These are phyloP conservation scores for Latrodectus geometricus DNA, from an alignment of 1,140 invertebrate species.

Conservation along the genomic window DNA sequence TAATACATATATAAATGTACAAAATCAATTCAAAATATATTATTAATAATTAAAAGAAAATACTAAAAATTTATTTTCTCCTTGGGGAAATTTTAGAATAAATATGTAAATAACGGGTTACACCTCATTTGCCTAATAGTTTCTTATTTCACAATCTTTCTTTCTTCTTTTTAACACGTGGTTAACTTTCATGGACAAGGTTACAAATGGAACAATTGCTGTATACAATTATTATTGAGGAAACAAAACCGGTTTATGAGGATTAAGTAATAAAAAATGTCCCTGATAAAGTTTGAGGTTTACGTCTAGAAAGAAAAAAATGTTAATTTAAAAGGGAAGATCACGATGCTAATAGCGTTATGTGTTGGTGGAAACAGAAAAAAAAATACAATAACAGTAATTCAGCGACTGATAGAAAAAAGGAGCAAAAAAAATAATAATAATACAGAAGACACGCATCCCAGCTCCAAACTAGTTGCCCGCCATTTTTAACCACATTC, in stretches of 20 bases:
- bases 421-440: background rate
- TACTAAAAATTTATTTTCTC: background rate
- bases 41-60: background rate
- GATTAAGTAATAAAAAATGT: conserved; percentile 16
- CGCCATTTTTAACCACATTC: background rate
- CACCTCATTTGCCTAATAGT: conserved; percentile 22
- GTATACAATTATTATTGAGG: conserved; percentile 32
- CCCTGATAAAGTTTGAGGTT: background rate
- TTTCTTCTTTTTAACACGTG: conserved; percentile 4
- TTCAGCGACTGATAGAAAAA: background rate
- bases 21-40: too few species aligned
- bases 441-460: background rate
- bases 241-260: conserved; percentile 38
- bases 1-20: too few species aligned
- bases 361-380: conserved; percentile 19
- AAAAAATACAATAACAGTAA: background rate
- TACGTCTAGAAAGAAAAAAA: background rate
- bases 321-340: background rate
- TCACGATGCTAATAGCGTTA: conserved; percentile 55
- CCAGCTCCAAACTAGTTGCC: background rate
- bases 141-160: background rate
- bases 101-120: conserved; percentile 37
- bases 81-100: background rate
- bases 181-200: conserved; percentile 16
- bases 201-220: background rate